Percentiles rank a stretch among this genome's conserved stretches.
These are phyloP conservation scores for Platycercus adscitus DNA, from an alignment of 2,113 vertebrate species.

Conservation along the genomic window DNA sequence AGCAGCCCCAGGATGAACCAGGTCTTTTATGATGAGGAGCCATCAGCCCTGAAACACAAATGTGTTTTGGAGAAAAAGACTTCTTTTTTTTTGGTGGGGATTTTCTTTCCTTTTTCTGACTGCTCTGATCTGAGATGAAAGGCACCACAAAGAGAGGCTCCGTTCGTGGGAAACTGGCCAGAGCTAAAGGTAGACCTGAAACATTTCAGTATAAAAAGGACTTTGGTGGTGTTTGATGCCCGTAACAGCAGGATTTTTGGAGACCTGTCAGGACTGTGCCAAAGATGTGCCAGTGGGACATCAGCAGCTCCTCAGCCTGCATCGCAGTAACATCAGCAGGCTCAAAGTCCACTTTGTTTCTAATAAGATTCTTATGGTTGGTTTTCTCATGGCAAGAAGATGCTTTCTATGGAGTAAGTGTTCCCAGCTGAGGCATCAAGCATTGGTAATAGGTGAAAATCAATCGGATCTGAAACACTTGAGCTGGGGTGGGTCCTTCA, in stretches of 20 bases:
- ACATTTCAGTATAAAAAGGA: neutral
- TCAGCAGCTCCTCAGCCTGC: accelerated
- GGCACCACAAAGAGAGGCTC: neutral
- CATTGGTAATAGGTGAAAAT: neutral
- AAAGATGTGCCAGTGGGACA: neutral
- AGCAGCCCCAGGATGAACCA: neutral
- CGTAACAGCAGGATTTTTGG: accelerated
- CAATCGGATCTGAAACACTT: neutral
- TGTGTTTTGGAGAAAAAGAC: neutral
- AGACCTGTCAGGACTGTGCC: neutral
- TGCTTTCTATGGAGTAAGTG: neutral
- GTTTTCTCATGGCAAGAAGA: neutral
- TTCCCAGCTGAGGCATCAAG: neutral
- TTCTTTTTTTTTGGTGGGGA: neutral
- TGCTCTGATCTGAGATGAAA: neutral
- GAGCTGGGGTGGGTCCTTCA: neutral
- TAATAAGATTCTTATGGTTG: neutral
- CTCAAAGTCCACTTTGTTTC: neutral
- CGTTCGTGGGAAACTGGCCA: neutral
- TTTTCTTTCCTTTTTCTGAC: neutral
- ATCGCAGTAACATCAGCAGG: neutral
- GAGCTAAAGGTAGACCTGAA: neutral
- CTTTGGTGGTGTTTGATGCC: neutral
- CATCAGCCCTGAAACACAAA: neutral
- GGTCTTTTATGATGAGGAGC: neutral